A percentile compares a stretch with the other conserved stretches of the same genome.
Evolutionary conservation across 1,140 invertebrate genomes (phyloP).

Genomic region (Pogonomyrmex barbatus): DNA sequence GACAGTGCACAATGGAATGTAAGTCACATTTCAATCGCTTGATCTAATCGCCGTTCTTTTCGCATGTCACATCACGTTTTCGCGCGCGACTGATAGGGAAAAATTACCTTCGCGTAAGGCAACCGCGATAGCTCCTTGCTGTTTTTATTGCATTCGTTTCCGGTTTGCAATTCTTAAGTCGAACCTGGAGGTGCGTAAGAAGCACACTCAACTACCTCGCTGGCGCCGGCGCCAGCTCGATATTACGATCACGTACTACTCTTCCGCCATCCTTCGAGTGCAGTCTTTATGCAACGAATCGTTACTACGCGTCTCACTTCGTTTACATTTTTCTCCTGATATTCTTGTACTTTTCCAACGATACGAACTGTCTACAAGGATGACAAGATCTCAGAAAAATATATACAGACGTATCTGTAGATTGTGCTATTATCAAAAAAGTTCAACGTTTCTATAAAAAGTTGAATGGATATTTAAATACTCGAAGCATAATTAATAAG

Average conservation of each 20-base stretch:
- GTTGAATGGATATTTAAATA: not conserved
- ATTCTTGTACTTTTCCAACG: slow-evolving; percentile 37
- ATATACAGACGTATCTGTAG: not conserved
- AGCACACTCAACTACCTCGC: slow-evolving; percentile 11
- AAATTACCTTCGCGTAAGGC: slow-evolving; percentile 30
- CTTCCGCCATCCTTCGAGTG: slow-evolving; percentile 48
- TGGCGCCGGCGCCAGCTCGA: not conserved
- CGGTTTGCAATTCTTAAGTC: slow-evolving; percentile 39
- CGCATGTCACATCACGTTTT: slow-evolving; percentile 32
- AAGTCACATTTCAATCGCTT: slow-evolving; percentile 17
- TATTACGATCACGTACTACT: slow-evolving; percentile 60
- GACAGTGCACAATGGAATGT: not conserved
- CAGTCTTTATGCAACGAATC: slow-evolving; percentile 60
- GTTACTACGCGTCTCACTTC: slow-evolving; percentile 44
- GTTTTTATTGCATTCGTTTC: slow-evolving; percentile 32
- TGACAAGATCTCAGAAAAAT: slow-evolving; percentile 24
- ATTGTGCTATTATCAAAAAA: not conserved
- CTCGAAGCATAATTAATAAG: not conserved
- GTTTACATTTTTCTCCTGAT: slow-evolving; percentile 44
- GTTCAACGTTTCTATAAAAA: not conserved
- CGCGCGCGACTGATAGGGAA: not conserved
- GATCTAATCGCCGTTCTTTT: slow-evolving; percentile 29
- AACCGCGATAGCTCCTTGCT: slow-evolving; percentile 14
- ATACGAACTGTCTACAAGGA: slow-evolving; percentile 47
- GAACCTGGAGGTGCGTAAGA: slow-evolving; percentile 42